Conservation (phyloP, 2,797 vertebrate genomes). For the Phylloscopus collybita region DNA sequence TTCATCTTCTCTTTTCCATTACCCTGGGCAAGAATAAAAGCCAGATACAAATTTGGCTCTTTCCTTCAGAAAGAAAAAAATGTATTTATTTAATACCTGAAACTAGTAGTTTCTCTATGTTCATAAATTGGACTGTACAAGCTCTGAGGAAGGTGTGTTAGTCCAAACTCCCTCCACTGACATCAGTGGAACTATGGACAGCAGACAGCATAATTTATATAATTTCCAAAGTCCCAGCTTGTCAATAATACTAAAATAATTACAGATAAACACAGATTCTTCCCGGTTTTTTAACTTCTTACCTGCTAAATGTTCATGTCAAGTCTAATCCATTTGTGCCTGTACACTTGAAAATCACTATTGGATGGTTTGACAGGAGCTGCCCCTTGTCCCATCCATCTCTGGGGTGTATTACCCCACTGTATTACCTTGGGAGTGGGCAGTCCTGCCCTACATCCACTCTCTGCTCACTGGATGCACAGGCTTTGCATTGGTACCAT, state of each 20-base stretch:
- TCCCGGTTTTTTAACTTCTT: neutral
- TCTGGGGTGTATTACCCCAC: neutral
- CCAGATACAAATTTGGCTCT: slow-evolving; percentile 37
- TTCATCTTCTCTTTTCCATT: slow-evolving; percentile 68
- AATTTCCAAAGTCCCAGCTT: neutral
- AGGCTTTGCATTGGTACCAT: neutral
- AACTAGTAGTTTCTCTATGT: neutral
- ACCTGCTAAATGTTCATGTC: neutral
- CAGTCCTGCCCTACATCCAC: neutral
- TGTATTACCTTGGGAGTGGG: neutral
- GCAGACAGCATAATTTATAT: neutral
- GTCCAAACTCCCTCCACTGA: neutral
- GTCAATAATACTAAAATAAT: neutral
- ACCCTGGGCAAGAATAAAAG: slow-evolving; percentile 48
- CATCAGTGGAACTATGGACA: neutral
- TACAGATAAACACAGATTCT: neutral
- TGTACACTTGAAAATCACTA: neutral
- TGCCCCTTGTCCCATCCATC: neutral
- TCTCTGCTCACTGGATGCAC: neutral
- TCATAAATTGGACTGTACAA: neutral
- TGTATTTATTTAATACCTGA: slow-evolving; percentile 15
- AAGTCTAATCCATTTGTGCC: neutral
- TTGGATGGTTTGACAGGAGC: neutral
- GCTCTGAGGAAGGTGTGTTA: neutral
- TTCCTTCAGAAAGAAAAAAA: slow-evolving; percentile 8